These are phyloP conservation scores for Bugulina stolonifera DNA, from an alignment of 2,888 invertebrate species.

Conservation along the genomic window DNA sequence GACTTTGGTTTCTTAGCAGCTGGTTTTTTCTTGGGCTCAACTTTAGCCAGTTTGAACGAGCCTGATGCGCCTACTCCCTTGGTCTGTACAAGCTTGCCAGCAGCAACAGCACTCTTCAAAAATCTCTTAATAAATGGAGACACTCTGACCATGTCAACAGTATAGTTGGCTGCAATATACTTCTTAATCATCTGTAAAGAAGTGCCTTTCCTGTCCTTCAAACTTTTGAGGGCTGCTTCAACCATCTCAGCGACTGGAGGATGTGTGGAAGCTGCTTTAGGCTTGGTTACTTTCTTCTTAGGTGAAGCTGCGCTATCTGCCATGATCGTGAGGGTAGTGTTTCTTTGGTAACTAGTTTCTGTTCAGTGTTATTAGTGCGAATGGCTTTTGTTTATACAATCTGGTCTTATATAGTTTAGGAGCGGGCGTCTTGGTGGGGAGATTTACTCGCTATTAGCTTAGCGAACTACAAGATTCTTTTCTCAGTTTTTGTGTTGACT, in stretches of 20 bases:
- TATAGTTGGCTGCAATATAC: constrained; percentile 60
- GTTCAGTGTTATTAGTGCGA: too few species aligned
- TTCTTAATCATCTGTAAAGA: constrained; percentile 62
- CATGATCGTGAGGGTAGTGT: constrained; percentile 31
- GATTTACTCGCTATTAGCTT: too few species aligned
- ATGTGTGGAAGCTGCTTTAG: constrained; percentile 49
- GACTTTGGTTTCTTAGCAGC: constrained; percentile 30
- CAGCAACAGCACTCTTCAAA: constrained; percentile 59
- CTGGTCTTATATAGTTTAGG: too few species aligned
- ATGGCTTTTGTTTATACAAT: too few species aligned
- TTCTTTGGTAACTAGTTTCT: too few species aligned
- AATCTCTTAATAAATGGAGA: constrained; percentile 61
- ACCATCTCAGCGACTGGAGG: constrained; percentile 60
- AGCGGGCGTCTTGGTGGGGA: too few species aligned
- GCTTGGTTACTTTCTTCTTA: constrained; percentile 28
- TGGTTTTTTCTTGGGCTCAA: constrained; percentile 25
- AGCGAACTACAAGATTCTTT: too few species aligned
- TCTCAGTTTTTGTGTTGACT: too few species aligned
- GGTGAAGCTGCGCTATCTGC: constrained; percentile 27
- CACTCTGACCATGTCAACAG: constrained; percentile 60
- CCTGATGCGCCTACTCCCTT: constrained; percentile 44
- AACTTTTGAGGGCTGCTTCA: constrained; percentile 54
- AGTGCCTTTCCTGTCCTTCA: constrained; percentile 58
- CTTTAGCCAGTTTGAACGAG: constrained; percentile 36
- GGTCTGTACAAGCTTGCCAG: constrained; percentile 44